Evolutionary conservation across 2,888 invertebrate genomes (phyloP).

Genomic region (Penaeus monodon): DNA sequence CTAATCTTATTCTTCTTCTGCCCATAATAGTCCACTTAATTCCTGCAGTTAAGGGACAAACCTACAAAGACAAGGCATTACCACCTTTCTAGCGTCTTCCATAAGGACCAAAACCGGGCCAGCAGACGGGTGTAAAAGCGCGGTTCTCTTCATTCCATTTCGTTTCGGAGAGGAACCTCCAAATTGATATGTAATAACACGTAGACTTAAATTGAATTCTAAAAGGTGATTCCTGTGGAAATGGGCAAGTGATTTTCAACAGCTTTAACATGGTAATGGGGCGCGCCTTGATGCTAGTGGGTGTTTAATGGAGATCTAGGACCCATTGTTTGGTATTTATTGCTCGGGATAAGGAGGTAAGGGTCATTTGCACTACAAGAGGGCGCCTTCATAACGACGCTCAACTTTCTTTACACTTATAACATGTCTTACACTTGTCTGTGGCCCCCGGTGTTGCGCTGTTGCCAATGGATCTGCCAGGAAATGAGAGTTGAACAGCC

Average conservation of each 20-base stretch:
- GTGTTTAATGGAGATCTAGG: too few species aligned
- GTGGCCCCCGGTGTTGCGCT: too few species aligned
- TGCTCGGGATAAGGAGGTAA: too few species aligned
- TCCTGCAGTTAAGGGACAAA: constrained; percentile 38
- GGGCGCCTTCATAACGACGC: too few species aligned
- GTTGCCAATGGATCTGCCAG: too few species aligned
- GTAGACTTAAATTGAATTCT: constrained; percentile 37
- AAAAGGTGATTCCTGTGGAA: constrained; percentile 37
- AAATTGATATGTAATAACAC: constrained; percentile 55
- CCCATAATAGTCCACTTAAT: constrained; percentile 45
- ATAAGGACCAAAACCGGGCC: constrained; percentile 2
- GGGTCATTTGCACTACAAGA: too few species aligned
- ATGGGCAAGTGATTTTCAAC: neutral
- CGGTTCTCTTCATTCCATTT: constrained; percentile 16
- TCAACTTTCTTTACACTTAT: too few species aligned
- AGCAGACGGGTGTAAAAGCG: constrained; percentile 1
- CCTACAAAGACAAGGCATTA: neutral
- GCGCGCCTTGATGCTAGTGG: too few species aligned
- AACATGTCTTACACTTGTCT: too few species aligned
- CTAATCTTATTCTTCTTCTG: constrained; percentile 51
- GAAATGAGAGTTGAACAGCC: too few species aligned
- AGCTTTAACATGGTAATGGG: too few species aligned
- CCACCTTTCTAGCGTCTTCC: neutral
- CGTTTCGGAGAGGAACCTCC: constrained; percentile 4
- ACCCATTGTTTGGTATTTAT: too few species aligned